Conservation (phyloP, 1,140 invertebrate species). For the Meloidogyne chitwoodi region DNA sequence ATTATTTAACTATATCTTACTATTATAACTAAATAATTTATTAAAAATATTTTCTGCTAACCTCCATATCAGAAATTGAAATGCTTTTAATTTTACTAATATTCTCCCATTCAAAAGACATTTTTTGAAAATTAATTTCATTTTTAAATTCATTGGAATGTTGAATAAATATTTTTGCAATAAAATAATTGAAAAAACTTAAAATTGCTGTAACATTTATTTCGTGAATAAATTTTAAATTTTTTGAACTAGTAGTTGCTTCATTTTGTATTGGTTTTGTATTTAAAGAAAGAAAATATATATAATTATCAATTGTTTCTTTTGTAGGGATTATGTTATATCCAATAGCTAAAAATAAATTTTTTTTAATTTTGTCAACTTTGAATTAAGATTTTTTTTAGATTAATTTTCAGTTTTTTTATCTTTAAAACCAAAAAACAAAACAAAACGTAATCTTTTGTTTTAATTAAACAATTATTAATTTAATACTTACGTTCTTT, state of each 20-base stretch:
- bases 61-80: neutral
- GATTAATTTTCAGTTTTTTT: too few species aligned
- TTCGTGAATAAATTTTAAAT: neutral
- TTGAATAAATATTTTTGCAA: neutral
- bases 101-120: neutral
- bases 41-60: neutral
- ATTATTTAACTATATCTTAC: too few species aligned
- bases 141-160: neutral
- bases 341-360: neutral
- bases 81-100: neutral
- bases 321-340: neutral
- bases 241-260: neutral
- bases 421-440: too few species aligned
- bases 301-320: neutral
- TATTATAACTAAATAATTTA: too few species aligned
- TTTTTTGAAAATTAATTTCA: neutral
- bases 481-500: neutral
- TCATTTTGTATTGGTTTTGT: neutral
- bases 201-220: neutral
- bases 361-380: too few species aligned
- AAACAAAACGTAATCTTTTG: too few species aligned
- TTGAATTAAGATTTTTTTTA: too few species aligned
- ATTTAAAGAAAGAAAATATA: neutral
- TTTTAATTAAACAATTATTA: too few species aligned
- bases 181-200: neutral